Percentiles rank a stretch among this genome's conserved stretches.
These are phyloP conservation scores for Bombus consobrinus DNA, from an alignment of 1,140 invertebrate genomes.

Conservation along the genomic window DNA sequence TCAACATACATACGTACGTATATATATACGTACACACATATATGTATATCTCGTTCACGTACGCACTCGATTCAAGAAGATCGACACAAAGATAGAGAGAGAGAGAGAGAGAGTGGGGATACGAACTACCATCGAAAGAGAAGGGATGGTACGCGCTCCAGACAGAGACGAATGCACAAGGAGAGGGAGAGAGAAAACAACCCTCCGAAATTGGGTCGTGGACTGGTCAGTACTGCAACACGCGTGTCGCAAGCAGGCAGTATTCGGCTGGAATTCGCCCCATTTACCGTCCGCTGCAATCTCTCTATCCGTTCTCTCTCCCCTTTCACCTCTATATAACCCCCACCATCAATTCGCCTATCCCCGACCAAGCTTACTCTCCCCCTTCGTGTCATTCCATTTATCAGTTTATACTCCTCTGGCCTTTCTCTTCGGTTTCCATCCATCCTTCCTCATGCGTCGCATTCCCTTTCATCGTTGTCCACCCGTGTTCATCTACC, in stretches of 20 bases:
- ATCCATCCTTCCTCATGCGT: background rate
- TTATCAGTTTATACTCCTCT: background rate
- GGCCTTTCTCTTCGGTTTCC: conserved; percentile 35
- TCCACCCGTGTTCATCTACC: background rate
- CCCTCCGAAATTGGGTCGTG: conserved; percentile 66
- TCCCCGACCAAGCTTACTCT: conserved; percentile 1
- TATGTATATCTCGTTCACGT: background rate
- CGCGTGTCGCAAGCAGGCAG: conserved; percentile 59
- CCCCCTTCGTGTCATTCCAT: conserved; percentile 19
- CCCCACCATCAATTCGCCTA: background rate
- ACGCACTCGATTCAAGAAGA: conserved; percentile 42
- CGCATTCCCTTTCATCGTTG: conserved; percentile 7
- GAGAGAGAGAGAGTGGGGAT: background rate
- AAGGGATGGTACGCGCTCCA: background rate
- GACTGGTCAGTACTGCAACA: conserved; percentile 50
- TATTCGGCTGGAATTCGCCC: conserved; percentile 66
- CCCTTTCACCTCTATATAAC: background rate
- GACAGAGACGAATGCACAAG: background rate
- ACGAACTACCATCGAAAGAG: background rate
- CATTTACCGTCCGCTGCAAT: conserved; percentile 60
- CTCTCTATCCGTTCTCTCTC: conserved; percentile 51
- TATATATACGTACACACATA: too few species aligned
- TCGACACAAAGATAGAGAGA: background rate
- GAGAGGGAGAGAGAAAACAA: conserved; percentile 34
- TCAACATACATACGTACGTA: background rate